Evolutionary conservation across 2,888 invertebrate genomes (phyloP), one percentile per base, ranked within the genome.

Genomic region (Rhopalosiphum nymphaeae): DNA sequence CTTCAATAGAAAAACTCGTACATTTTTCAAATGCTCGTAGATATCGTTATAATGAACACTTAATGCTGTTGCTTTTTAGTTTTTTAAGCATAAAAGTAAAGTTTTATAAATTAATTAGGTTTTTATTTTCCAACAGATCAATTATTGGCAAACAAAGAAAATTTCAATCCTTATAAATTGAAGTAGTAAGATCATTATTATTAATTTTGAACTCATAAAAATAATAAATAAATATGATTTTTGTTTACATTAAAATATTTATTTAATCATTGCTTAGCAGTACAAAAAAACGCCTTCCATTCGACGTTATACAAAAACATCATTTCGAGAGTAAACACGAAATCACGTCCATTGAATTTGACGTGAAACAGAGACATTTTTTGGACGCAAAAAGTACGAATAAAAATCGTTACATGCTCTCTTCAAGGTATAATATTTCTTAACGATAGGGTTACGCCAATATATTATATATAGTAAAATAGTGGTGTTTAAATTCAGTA

Each of bases 131-230:
- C 7, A 29, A 7, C 0, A 92, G 92, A 89, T 44, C 67, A 53
- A 89, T 86, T 88, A 53, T n/a, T 11, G 29, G n/a, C 56, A 56
- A 67, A 89, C 44, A 89, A 93, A 93, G 92, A 93, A 89, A 93
- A 93, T 3, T 13, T 53, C 4, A 78, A 78, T 78, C 88, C 67
- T 25, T 13, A 44, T 56, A 44, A 56, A 56, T 13, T 13, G n/a
- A 29, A 53, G 7, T 29, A 49, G 88, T 93, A 44, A 67, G 78
- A 5, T 25, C 53, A 92, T n/a, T 1, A 46, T 49, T 42, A 78
- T 42, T 91, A 29, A 78, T 42, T 84, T 86, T n/a, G 0, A 86
- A 57, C 13, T 78, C 9, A 44, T 67, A 49, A 90, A 57, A 57
- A 89, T 21, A 21, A 90, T 46, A n/a, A 1, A 44, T 53, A 10